Conservation (phyloP, 1,140 invertebrate species). For the Contarinia nasturtii region DNA sequence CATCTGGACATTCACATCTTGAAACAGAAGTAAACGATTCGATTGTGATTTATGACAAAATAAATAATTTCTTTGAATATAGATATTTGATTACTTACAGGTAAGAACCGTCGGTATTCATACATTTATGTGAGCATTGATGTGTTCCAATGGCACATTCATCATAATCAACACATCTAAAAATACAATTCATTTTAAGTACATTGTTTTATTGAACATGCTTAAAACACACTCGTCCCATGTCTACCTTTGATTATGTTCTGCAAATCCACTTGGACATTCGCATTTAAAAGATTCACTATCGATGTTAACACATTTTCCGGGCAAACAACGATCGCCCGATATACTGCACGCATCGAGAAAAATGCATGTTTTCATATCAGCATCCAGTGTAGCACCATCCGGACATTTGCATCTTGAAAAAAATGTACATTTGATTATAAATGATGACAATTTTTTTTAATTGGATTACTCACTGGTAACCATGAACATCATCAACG, state of each 20-base stretch:
- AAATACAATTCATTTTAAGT: too few relatives aligned
- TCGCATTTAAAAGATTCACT: constrained; percentile 27
- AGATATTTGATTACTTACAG: too few relatives aligned
- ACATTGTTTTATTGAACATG: too few relatives aligned
- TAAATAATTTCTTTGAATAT: too few relatives aligned
- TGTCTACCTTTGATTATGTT: constrained; percentile 2
- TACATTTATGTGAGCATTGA: constrained; percentile 55
- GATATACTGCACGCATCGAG: not conserved
- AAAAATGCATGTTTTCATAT: constrained; percentile 23
- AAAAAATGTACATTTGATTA: too few relatives aligned
- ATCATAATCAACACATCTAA: constrained; percentile 37
- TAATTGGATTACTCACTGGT: too few relatives aligned
- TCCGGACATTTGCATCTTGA: constrained; percentile 27
- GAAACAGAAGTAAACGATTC: too few relatives aligned
- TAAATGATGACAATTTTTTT: too few relatives aligned
- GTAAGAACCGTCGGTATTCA: constrained; percentile 36
- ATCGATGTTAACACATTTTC: constrained; percentile 35
- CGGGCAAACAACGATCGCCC: constrained; percentile 25
- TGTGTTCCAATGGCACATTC: constrained; percentile 58
- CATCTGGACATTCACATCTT: constrained; percentile 58
- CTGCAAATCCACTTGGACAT: constrained; percentile 25
- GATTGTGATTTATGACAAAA: too few relatives aligned
- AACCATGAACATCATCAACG: constrained; percentile 29
- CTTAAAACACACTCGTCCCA: too few relatives aligned
- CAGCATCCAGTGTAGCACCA: constrained; percentile 27